Evolutionary conservation across 1,140 invertebrate genomes (phyloP).

Genomic region (Leucophenga varia): DNA sequence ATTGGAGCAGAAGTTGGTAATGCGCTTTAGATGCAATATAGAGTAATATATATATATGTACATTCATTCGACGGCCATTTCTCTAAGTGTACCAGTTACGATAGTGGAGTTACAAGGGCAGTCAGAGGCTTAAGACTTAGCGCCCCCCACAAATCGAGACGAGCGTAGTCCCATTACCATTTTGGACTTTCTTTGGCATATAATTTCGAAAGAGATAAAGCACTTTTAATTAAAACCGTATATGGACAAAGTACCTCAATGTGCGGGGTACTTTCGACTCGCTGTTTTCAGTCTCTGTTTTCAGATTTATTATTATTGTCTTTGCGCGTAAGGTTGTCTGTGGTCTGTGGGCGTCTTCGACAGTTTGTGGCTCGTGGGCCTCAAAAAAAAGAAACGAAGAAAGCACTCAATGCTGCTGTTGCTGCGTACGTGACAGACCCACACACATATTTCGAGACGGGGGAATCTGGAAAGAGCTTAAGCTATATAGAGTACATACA

Average conservation of each 20-base stretch:
- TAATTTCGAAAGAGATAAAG: conserved; percentile 11
- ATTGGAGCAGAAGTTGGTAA: too few species aligned
- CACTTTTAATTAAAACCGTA: conserved; percentile 47
- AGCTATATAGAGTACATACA: background rate
- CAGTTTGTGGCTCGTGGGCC: conserved; percentile 28
- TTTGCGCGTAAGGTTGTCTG: conserved; percentile 1
- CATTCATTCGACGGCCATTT: conserved; percentile 2
- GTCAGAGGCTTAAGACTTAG: conserved; percentile 11
- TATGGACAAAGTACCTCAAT: conserved; percentile 25
- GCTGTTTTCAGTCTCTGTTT: conserved; percentile 14
- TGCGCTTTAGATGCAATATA: too few species aligned
- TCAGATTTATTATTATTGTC: conserved; percentile 14
- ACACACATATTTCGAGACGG: conserved; percentile 3
- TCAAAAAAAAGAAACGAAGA: conserved; percentile 30
- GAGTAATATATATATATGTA: background rate
- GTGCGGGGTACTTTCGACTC: too few species aligned
- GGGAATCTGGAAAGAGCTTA: background rate
- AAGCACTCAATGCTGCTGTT: conserved; percentile 46
- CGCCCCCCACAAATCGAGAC: conserved; percentile 22
- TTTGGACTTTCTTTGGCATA: conserved; percentile 37
- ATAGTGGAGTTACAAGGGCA: conserved; percentile 20
- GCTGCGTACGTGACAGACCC: conserved; percentile 15
- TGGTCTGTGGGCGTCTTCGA: conserved; percentile 27
- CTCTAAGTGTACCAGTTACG: conserved; percentile 12
- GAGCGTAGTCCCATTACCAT: conserved; percentile 10